These are phyloP conservation scores for Panagrolaimus sp. DNA, from an alignment of 1,140 invertebrate genomes.

Conservation along the genomic window DNA sequence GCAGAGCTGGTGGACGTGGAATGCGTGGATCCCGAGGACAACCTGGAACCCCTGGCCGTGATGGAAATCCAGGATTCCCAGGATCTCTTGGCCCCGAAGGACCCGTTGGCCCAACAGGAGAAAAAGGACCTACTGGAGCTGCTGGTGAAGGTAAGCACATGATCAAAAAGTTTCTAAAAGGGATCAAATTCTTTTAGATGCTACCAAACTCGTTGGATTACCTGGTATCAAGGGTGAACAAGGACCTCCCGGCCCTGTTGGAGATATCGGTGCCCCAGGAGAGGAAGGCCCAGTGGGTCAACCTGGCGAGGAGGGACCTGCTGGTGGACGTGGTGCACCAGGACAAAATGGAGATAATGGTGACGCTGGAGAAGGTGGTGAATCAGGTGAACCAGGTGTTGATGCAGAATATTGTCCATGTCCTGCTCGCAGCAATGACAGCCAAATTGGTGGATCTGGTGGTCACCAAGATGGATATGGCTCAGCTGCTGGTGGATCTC, in stretches of 20 bases:
- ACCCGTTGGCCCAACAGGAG: slow-evolving; percentile 25
- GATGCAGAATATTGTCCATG: slow-evolving; percentile 33
- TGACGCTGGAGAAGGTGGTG: slow-evolving; percentile 15
- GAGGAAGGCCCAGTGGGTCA: slow-evolving; percentile 19
- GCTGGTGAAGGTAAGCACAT: slow-evolving; percentile 43
- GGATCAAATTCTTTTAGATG: no score
- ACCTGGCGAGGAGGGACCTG: slow-evolving; percentile 6
- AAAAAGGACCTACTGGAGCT: slow-evolving; percentile 34
- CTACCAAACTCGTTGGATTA: slow-evolving; percentile 37
- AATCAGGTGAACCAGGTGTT: slow-evolving; percentile 25
- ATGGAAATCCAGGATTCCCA: slow-evolving; percentile 36
- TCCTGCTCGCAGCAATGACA: slow-evolving; percentile 9
- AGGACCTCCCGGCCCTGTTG: slow-evolving; percentile 21
- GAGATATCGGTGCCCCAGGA: slow-evolving; percentile 35
- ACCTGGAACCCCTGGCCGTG: slow-evolving; percentile 42
- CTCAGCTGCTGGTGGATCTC: no score
- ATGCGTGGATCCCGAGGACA: slow-evolving; percentile 51
- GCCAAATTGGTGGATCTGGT: no score
- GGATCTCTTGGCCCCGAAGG: slow-evolving; percentile 19
- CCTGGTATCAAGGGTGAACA: slow-evolving; percentile 32
- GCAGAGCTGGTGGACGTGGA: slow-evolving; percentile 38
- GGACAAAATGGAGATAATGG: slow-evolving; percentile 27
- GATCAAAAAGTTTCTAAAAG: no score
- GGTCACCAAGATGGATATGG: neutral
- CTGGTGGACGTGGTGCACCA: slow-evolving; percentile 7